These are phyloP conservation scores for Microchirus variegatus DNA, from an alignment of 2,797 vertebrate species.

Conservation along the genomic window DNA sequence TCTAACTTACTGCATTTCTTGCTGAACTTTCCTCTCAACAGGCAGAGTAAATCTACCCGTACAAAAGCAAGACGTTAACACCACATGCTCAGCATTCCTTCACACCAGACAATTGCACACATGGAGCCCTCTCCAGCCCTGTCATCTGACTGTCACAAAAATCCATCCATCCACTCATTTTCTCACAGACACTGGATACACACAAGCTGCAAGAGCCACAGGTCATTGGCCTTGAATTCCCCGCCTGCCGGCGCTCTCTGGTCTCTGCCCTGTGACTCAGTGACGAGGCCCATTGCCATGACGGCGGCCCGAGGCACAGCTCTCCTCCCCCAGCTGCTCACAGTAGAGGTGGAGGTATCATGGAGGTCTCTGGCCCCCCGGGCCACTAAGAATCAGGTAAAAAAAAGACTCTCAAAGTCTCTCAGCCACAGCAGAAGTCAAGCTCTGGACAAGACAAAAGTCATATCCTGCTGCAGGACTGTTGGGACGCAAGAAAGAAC, in stretches of 20 bases:
- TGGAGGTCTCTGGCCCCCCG: slow-evolving; percentile 37
- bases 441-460: slow-evolving; percentile 73
- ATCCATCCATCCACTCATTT: slow-evolving; percentile 30
- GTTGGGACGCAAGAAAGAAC: slow-evolving; percentile 27
- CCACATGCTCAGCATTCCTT: slow-evolving; percentile 49
- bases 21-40: neutral
- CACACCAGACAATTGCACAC: slow-evolving; percentile 28
- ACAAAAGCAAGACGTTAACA: slow-evolving; percentile 12
- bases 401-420: slow-evolving; percentile 55
- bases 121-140: neutral
- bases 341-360: slow-evolving; percentile 25
- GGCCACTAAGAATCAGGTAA: slow-evolving; percentile 54
- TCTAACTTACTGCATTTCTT: too few species aligned
- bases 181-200: slow-evolving; percentile 39
- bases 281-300: slow-evolving; percentile 44
- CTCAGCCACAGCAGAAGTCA: slow-evolving; percentile 33
- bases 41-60: neutral
- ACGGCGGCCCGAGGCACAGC: slow-evolving; percentile 34
- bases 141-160: slow-evolving; percentile 60
- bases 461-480: slow-evolving; percentile 62
- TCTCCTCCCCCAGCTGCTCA: slow-evolving; percentile 55
- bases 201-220: slow-evolving; percentile 37
- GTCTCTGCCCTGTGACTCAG: slow-evolving; percentile 45
- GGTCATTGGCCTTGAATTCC: slow-evolving; percentile 53
- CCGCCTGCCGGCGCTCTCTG: slow-evolving; percentile 21